A percentile compares a stretch with the other conserved stretches of the same genome.
Evolutionary conservation across 1,140 invertebrate species (phyloP).

Genomic region (Luehdorfia chinensis): DNA sequence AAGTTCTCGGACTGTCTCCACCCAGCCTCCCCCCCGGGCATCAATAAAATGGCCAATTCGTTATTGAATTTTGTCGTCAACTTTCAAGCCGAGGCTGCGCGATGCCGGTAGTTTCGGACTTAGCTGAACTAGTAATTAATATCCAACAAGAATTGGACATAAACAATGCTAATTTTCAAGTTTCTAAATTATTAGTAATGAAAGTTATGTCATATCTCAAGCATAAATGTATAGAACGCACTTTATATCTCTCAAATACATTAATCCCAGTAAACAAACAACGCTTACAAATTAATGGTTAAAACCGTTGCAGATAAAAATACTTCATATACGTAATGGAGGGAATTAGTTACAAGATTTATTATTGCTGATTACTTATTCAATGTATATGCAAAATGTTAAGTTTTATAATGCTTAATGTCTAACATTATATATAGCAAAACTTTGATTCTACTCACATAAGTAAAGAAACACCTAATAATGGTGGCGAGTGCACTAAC

Average conservation of each 20-base stretch:
- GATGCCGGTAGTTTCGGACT: slow-evolving; percentile 61
- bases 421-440: slow-evolving; percentile 60
- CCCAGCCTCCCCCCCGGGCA: slow-evolving; percentile 72
- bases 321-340: slow-evolving; percentile 43
- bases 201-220: slow-evolving; percentile 73
- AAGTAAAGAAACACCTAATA: slow-evolving; percentile 70
- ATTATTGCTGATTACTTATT: slow-evolving; percentile 54
- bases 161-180: slow-evolving; percentile 56
- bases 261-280: slow-evolving; percentile 57
- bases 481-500: slow-evolving; percentile 67
- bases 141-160: slow-evolving; percentile 53
- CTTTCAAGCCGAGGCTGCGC: slow-evolving; percentile 61
- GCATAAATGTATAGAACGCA: slow-evolving; percentile 43
- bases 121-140: slow-evolving; percentile 47
- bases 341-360: slow-evolving; percentile 46
- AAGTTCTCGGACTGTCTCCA: slow-evolving; percentile 64
- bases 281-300: slow-evolving; percentile 36
- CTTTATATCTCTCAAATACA: slow-evolving; percentile 42
- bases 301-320: slow-evolving; percentile 33
- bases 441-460: slow-evolving; percentile 72
- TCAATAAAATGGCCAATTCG: slow-evolving; percentile 78
- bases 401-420: slow-evolving; percentile 63
- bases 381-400: slow-evolving; percentile 64
- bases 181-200: slow-evolving; percentile 46
- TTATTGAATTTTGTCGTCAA: slow-evolving; percentile 75